Evolutionary conservation across 2,888 invertebrate species (phyloP).

Genomic region (Dryadula phaetusa): DNA sequence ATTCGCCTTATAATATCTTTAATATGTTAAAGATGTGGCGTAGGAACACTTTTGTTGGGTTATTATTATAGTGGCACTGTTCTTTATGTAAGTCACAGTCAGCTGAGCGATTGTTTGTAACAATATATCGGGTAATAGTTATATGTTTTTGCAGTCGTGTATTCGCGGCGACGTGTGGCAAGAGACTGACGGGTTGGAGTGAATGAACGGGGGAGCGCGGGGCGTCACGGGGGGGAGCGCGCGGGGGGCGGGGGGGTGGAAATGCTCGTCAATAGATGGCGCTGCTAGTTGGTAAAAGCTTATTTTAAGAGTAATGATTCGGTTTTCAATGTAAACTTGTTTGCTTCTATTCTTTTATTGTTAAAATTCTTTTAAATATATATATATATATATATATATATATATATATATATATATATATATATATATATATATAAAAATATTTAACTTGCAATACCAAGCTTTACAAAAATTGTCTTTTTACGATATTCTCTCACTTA

Average conservation of each 20-base stretch:
- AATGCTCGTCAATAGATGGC: conserved; percentile 66
- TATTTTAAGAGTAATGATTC: background rate
- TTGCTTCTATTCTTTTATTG: too few species aligned
- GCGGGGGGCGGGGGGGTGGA: conserved; percentile 50
- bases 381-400: too few species aligned
- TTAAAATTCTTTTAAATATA: too few species aligned
- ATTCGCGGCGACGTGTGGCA: conserved; percentile 59
- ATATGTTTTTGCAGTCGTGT: conserved; percentile 50
- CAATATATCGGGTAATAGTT: conserved; percentile 70
- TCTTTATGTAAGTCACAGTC: conserved; percentile 65
- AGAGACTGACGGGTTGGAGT: conserved; percentile 56
- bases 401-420: too few species aligned
- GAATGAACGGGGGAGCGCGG: conserved; percentile 63
- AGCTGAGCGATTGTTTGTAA: conserved; percentile 79
- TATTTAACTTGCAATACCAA: too few species aligned
- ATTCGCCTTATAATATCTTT: conserved; percentile 73
- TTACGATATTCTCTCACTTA: too few species aligned
- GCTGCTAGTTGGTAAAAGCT: conserved; percentile 44
- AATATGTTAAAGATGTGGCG: conserved; percentile 36
- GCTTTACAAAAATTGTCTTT: too few species aligned
- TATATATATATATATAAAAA: too few species aligned
- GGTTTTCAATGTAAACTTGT: background rate
- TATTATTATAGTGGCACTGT: conserved; percentile 20
- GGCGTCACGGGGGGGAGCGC: conserved; percentile 46
- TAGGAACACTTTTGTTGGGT: conserved; percentile 4